Percentiles rank a stretch among this genome's conserved stretches.
These are phyloP conservation scores for Diplogasteroides magnus DNA, from an alignment of 1,140 invertebrate species.

Conservation along the genomic window DNA sequence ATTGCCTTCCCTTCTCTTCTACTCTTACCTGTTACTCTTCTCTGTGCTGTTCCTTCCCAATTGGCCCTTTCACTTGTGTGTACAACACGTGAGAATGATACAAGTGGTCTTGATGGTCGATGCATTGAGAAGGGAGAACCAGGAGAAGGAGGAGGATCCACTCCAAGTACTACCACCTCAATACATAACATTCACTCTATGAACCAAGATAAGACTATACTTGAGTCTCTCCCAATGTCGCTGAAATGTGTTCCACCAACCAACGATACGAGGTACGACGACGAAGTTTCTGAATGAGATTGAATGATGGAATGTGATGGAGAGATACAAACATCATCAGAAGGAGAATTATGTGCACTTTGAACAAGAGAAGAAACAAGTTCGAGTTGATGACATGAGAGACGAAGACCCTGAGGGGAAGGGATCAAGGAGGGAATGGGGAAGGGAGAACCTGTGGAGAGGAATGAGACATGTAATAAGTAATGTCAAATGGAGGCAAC, in stretches of 20 bases:
- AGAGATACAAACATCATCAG: neutral
- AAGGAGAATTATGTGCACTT: slow-evolving; percentile 64
- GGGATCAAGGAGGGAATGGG: slow-evolving; percentile 62
- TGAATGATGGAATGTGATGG: too few relatives aligned
- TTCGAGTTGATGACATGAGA: slow-evolving; percentile 68
- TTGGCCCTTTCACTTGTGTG: neutral
- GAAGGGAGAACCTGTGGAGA: slow-evolving; percentile 86
- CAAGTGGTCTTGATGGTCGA: neutral
- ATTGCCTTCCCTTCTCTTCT: neutral
- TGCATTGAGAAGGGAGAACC: neutral
- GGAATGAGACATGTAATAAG: slow-evolving; percentile 96
- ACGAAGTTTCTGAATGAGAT: slow-evolving; percentile 3
- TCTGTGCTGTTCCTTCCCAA: neutral
- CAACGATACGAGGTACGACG: slow-evolving; percentile 1
- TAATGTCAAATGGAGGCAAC: slow-evolving; percentile 82
- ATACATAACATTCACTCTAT: too few relatives aligned
- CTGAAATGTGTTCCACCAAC: slow-evolving; percentile 10
- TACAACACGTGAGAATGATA: neutral
- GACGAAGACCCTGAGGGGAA: slow-evolving; percentile 56
- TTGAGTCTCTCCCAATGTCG: slow-evolving; percentile 13
- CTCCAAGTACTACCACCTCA: neutral
- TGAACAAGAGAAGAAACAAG: slow-evolving; percentile 76
- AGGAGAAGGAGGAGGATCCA: neutral
- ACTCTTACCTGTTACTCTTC: neutral
- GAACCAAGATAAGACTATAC: too few relatives aligned